A percentile compares a stretch with the other conserved stretches of the same genome.
Evolutionary conservation across 2,797 vertebrate species (phyloP).

Genomic region (Limnodromus scolopaceus): DNA sequence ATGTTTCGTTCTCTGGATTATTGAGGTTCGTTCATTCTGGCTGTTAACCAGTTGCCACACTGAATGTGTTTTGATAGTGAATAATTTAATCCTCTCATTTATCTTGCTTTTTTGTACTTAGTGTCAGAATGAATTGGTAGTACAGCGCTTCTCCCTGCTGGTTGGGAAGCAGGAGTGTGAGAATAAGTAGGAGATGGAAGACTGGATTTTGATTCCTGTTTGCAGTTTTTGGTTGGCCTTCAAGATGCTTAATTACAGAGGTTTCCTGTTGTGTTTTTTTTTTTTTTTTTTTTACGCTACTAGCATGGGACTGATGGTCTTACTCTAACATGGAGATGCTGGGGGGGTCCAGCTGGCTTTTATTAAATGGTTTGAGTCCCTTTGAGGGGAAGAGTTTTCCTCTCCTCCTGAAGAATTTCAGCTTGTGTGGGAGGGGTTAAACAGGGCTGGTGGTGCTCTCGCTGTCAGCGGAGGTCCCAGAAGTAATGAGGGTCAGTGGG

Average conservation of each 20-base stretch:
- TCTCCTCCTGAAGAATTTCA: neutral
- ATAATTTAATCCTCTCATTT: neutral
- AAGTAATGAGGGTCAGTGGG: neutral
- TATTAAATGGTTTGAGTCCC: neutral
- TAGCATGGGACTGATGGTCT: too few species aligned
- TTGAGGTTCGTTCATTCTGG: neutral
- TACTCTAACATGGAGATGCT: neutral
- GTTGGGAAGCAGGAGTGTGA: neutral
- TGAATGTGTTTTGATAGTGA: neutral
- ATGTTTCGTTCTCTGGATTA: neutral
- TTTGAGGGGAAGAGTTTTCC: neutral
- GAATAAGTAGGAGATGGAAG: neutral
- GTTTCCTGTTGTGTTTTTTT: neutral
- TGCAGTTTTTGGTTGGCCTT: neutral
- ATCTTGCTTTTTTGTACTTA: neutral
- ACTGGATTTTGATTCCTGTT: neutral
- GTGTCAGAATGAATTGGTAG: neutral
- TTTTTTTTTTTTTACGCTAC: neutral
- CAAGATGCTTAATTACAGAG: neutral
- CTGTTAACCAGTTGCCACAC: neutral
- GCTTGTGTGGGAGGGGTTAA: neutral
- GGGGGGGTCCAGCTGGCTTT: neutral
- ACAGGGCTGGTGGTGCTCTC: neutral
- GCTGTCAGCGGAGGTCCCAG: neutral
- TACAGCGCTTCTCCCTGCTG: neutral